Evolutionary conservation across 2,797 vertebrate genomes (phyloP).

Genomic region (Erithacus rubecula): DNA sequence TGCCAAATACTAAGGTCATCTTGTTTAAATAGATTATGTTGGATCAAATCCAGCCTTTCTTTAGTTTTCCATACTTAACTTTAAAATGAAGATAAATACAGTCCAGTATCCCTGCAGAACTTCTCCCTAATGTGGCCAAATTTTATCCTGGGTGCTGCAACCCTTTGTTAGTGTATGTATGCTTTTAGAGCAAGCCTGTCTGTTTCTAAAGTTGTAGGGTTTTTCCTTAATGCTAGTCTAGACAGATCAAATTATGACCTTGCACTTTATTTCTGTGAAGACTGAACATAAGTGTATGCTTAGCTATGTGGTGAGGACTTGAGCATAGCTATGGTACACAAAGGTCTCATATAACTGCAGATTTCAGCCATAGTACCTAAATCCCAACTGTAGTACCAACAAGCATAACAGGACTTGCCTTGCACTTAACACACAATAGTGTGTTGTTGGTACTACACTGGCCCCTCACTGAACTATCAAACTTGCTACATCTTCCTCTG

Average conservation of each 20-base stretch:
- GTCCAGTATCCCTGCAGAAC: not conserved
- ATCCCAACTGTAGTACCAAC: rapidly evolving
- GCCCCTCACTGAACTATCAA: not conserved
- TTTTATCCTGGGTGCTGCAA: not conserved
- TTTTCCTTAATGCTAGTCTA: not conserved
- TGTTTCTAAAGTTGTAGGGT: not conserved
- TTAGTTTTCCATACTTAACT: not conserved
- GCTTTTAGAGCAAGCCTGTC: not conserved
- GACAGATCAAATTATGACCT: not conserved
- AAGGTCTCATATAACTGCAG: not conserved
- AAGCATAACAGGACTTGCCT: not conserved
- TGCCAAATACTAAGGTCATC: not conserved
- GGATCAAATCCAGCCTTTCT: not conserved
- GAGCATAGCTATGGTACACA: not conserved
- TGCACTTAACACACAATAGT: not conserved
- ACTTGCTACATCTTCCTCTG: not conserved
- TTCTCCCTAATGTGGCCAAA: not conserved
- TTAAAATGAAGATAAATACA: not conserved
- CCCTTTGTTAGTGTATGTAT: not conserved
- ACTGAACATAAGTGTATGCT: not conserved
- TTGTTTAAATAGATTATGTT: not conserved
- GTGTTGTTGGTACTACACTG: not conserved
- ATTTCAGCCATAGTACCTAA: not conserved
- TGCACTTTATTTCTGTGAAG: not conserved
- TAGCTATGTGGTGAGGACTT: not conserved